These are phyloP conservation scores for Ecliptopera silaceata DNA, from an alignment of 2,888 invertebrate species.

Conservation along the genomic window DNA sequence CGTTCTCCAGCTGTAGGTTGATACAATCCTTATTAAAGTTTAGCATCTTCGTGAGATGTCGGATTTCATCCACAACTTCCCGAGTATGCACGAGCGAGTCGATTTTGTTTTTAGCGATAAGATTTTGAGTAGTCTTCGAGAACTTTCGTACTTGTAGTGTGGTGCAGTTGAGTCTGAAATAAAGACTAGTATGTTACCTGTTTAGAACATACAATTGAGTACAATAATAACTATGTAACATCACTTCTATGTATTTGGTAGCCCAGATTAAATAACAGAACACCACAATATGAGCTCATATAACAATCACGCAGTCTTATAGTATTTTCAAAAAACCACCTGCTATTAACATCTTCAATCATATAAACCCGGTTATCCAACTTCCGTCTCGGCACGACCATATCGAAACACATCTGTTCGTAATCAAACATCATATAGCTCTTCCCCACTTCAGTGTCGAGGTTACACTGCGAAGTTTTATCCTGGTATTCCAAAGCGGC, in stretches of 20 bases:
- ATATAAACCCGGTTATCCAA: constrained; percentile 56
- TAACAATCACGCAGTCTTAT: too few species aligned
- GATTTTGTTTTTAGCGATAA: constrained; percentile 64
- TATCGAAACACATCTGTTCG: constrained; percentile 51
- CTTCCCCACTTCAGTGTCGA: constrained; percentile 60
- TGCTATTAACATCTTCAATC: constrained; percentile 70
- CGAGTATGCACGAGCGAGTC: constrained; percentile 59
- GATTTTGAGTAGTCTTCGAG: constrained; percentile 65
- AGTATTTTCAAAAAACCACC: constrained; percentile 51
- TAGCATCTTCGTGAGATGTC: constrained; percentile 60
- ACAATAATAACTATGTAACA: too few species aligned
- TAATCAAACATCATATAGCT: constrained; percentile 71
- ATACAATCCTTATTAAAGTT: constrained; percentile 55
- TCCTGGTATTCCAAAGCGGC: constrained; percentile 50
- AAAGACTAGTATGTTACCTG: neutral
- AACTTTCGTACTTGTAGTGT: constrained; percentile 69
- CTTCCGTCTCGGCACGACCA: constrained; percentile 54
- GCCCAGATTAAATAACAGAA: too few species aligned
- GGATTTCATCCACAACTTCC: constrained; percentile 67
- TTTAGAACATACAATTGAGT: too few species aligned
- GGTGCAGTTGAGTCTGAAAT: constrained; percentile 67
- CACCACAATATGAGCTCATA: too few species aligned
- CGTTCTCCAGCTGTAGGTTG: constrained; percentile 35
- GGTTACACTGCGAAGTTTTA: constrained; percentile 64
- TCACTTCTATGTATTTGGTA: too few species aligned